phyloP scores from a whole-genome alignment of 1,140 invertebrate species.

The Cotesia typhae region DNA sequence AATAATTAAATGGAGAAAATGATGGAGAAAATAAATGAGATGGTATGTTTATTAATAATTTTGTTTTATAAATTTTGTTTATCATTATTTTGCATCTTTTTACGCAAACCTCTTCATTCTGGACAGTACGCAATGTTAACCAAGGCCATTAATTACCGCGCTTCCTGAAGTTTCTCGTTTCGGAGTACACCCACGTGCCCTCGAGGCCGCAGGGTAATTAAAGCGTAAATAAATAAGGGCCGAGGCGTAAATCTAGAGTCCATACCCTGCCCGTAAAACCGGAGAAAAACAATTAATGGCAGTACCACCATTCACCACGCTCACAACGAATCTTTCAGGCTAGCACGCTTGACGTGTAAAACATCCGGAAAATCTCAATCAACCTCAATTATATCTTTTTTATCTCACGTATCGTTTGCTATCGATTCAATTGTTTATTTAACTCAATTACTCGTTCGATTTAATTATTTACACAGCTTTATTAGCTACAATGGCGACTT shows the following conservation, averaged over 20 bases:
- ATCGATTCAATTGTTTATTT: too few relatives aligned
- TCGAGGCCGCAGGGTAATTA: conserved; percentile 56
- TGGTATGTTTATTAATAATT: conserved; percentile 16
- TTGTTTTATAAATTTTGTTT: conserved; percentile 6
- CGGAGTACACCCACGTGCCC: conserved; percentile 54
- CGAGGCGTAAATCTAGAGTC: conserved; percentile 57
- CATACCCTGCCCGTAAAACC: conserved; percentile 41
- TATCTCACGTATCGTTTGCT: too few relatives aligned
- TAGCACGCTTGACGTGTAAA: background rate
- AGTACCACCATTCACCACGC: conserved; percentile 38
- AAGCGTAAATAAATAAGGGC: conserved; percentile 63
- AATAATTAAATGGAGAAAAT: too few relatives aligned
- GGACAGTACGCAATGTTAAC: conserved; percentile 51
- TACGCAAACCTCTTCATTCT: conserved; percentile 16
- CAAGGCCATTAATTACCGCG: conserved; percentile 59
- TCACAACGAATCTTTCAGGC: conserved; percentile 33
- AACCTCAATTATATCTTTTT: too few relatives aligned
- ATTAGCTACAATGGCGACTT: too few relatives aligned
- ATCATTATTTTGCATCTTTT: conserved; percentile 23
- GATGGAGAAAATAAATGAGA: background rate
- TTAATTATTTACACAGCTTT: too few relatives aligned
- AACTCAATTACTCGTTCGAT: too few relatives aligned
- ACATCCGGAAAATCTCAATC: too few relatives aligned
- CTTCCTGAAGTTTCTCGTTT: conserved; percentile 59
- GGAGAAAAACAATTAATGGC: conserved; percentile 52